These are phyloP conservation scores for Conomelus anceps DNA, from an alignment of 2,888 invertebrate species.

Conservation along the genomic window DNA sequence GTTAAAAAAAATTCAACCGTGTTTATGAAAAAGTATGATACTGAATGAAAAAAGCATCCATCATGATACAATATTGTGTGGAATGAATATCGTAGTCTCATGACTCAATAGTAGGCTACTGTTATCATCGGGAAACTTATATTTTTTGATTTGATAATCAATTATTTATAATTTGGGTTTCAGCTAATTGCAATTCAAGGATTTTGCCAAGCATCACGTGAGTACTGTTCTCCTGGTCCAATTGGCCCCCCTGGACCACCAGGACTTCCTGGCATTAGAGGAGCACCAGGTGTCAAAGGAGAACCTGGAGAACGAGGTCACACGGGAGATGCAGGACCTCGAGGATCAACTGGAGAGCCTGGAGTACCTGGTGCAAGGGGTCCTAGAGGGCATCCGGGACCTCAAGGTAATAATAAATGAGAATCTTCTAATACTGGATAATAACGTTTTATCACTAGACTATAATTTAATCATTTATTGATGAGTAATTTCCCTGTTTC, in stretches of 20 bases:
- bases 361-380: constrained; percentile 64
- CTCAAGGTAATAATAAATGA: constrained; percentile 36
- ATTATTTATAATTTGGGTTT: not conserved
- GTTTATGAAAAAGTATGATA: too few relatives aligned
- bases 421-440: not conserved
- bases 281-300: constrained; percentile 37
- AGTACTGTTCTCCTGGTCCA: constrained; percentile 66
- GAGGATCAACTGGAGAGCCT: constrained; percentile 55
- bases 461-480: too few relatives aligned
- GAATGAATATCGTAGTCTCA: too few relatives aligned
- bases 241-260: constrained; percentile 52
- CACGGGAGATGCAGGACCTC: constrained; percentile 41
- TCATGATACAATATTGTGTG: too few relatives aligned
- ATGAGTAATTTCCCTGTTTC: too few relatives aligned
- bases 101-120: too few relatives aligned
- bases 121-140: too few relatives aligned
- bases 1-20: too few relatives aligned
- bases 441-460: too few relatives aligned
- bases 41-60: too few relatives aligned
- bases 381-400: constrained; percentile 58
- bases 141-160: too few relatives aligned
- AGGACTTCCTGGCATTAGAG: constrained; percentile 40
- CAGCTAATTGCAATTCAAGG: constrained; percentile 77
- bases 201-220: constrained; percentile 74
- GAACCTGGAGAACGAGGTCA: constrained; percentile 42